Evolutionary conservation across 2,888 invertebrate species (phyloP).

Genomic region (Colostygia pectinataria): DNA sequence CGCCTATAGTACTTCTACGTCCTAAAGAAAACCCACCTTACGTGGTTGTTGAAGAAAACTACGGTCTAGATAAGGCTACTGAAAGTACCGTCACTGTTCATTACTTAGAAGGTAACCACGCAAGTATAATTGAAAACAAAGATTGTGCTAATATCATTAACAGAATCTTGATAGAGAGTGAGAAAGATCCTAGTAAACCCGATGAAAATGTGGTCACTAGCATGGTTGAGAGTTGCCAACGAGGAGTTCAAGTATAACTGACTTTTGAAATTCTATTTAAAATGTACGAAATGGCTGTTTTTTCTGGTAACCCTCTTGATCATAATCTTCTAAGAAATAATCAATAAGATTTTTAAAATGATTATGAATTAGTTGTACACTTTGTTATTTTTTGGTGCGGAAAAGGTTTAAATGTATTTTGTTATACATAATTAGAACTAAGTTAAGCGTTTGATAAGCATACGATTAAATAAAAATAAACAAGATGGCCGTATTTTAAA

Average conservation of each 20-base stretch:
- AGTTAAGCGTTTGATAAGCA: slow-evolving; percentile 26
- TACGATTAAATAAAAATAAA: slow-evolving; percentile 24
- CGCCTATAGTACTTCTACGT: slow-evolving; percentile 84
- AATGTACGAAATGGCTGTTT: slow-evolving; percentile 22
- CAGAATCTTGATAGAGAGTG: slow-evolving; percentile 51
- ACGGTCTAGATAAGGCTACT: slow-evolving; percentile 84
- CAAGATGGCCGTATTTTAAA: slow-evolving; percentile 58
- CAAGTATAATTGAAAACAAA: slow-evolving; percentile 86
- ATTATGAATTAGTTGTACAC: no score
- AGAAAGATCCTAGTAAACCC: slow-evolving; percentile 47
- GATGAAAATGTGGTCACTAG: slow-evolving; percentile 59
- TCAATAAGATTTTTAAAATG: no score
- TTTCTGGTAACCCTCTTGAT: no score
- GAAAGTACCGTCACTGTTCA: slow-evolving; percentile 82
- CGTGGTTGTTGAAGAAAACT: slow-evolving; percentile 84
- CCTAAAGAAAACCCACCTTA: slow-evolving; percentile 82
- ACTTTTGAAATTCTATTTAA: slow-evolving; percentile 4
- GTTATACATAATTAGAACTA: slow-evolving; percentile 17
- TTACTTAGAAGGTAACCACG: slow-evolving; percentile 88
- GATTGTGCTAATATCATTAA: slow-evolving; percentile 86
- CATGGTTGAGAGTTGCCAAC: slow-evolving; percentile 65
- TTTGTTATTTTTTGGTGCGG: slow-evolving; percentile 30
- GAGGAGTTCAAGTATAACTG: slow-evolving; percentile 51
- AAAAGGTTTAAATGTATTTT: slow-evolving; percentile 26
- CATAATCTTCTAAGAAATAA: no score